Evolutionary conservation across 1,140 invertebrate species (phyloP), one percentile per base, ranked within the genome.

Genomic region (Bombus pyrosoma): DNA sequence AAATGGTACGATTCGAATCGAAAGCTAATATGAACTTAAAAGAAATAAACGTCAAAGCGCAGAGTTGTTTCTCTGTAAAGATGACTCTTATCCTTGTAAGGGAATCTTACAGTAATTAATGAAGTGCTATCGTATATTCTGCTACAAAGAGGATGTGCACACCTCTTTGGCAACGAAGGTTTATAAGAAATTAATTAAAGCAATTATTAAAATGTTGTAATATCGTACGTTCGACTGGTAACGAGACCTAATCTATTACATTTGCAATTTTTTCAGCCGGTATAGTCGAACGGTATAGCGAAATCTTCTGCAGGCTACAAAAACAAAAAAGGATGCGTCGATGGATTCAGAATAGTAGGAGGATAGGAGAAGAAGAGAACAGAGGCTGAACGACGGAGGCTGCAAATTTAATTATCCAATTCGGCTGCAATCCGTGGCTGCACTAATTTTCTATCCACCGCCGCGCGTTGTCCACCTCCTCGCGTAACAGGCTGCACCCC

Each of bases 401-500:
- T 86, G 88, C 90, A 92, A 92, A 93, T 93, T 93, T 93, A 92
- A 93, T 93, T 93, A 93, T 91, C 90, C 87, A 87, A 93, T 92
- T 86, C 89, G 87, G 83, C 87, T 90, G 88, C 89, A 91, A 91
- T 91, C 87, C 88, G 87, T 85, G 81, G 83, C 86, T 81, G 91
- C 88, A 90, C 92, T 92, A 93, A 93, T 93, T 93, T 92, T 91
- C 89, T 90, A 88, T 86, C 88, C 79, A 68, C 66, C 59, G 47
- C 66, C 68, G 68, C 57, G 78, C 32, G 4, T 34, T 77, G 72
- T 62, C 71, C 80, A 28, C 22, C 43, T 68, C 76, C 32, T 69
- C 74, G 53, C 73, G 78, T 83, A 39, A 10, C 66, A 57, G 32
- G 15, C 25, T 18, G 74, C 18, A 18, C 62, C 62, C 71, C 57